phyloP scores from a whole-genome alignment of 2,797 vertebrate genomes.

The Arctocebus calabarensis region DNA sequence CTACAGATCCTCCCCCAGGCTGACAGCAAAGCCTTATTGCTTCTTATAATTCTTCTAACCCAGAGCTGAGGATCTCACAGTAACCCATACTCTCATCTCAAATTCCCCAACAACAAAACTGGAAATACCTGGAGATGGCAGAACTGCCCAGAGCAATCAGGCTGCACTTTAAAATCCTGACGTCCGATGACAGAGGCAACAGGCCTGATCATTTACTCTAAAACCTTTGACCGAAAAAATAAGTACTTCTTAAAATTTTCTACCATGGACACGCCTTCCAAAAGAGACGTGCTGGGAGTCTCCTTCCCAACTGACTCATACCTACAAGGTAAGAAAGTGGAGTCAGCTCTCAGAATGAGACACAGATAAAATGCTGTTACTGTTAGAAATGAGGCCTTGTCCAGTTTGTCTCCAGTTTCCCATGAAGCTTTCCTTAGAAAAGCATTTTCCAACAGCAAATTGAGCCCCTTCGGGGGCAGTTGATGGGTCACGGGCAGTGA shows the following conservation, averaged over 20 bases:
- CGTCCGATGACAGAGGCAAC: not conserved
- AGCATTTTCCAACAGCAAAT: slow-evolving; percentile 1
- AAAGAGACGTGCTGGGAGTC: not conserved
- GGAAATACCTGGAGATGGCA: not conserved
- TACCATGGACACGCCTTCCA: not conserved
- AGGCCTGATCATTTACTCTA: not conserved
- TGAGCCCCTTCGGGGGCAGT: not conserved
- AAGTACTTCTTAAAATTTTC: slow-evolving; percentile 12
- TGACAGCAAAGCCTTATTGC: not conserved
- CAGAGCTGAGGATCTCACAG: not conserved
- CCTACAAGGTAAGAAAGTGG: not conserved
- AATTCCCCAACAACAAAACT: not conserved
- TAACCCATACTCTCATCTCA: not conserved
- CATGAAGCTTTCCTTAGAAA: not conserved
- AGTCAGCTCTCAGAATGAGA: not conserved
- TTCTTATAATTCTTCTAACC: not conserved
- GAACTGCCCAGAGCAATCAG: not conserved
- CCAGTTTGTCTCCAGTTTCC: not conserved
- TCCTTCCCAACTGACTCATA: not conserved
- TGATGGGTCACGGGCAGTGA: not conserved
- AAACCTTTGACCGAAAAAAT: slow-evolving; percentile 4
- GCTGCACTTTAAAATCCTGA: not conserved
- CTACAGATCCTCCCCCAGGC: not conserved
- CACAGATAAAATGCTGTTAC: not conserved
- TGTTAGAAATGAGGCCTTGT: slow-evolving; percentile 5